Base-by-base conservation (phyloP, 1,140 invertebrate genomes). In the Dysdera silvatica region DNA sequence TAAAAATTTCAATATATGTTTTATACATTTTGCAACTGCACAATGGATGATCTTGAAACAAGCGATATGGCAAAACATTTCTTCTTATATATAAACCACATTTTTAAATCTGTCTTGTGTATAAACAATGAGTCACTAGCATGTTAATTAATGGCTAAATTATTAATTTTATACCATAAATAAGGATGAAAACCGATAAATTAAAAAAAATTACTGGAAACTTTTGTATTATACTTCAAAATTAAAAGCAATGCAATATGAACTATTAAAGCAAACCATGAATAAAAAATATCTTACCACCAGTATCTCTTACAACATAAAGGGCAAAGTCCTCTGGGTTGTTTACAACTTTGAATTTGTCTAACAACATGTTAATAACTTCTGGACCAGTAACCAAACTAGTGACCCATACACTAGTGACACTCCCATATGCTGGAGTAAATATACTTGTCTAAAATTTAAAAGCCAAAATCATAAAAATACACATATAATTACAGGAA, bases 281-380 rank as follows among this genome's bases (percentile, higher is more conserved):
- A n/a, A n/a, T 48, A 12, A n/a, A 6, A 23, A 1, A 47, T 24
- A 26, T 73, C 73, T 74, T 75, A 87, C 86, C 86, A 73, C 88
- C 88, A 76, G 88, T 89, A 73, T 91, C 88, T 59, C 85, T 81
- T 41, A 91, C 82, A 43, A 91, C 82, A 73, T 86, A 91, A 16
- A 92, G 75, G 10, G 87, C 86, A 78, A 91, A 92, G 76, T 89
- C 85, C 56, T 83, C 80, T 1, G 86, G 79, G 64, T 84, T 69
- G 83, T 88, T 77, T 85, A 88, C 67, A 32, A 92, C 87, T 78
- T 89, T 89, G 73, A 91, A 92, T 72, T 91, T 92, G 66, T 91
- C 88, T 26, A 91, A 77, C 74, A 92, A 81, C 33, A 89, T 80
- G 76, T 88, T 89, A 41, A 92, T 88, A 16, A 91, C 88, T 73